A percentile compares a stretch with the other conserved stretches of the same genome.
These are phyloP conservation scores for Melanostoma mellinum DNA, from an alignment of 2,888 invertebrate species.

Conservation along the genomic window DNA sequence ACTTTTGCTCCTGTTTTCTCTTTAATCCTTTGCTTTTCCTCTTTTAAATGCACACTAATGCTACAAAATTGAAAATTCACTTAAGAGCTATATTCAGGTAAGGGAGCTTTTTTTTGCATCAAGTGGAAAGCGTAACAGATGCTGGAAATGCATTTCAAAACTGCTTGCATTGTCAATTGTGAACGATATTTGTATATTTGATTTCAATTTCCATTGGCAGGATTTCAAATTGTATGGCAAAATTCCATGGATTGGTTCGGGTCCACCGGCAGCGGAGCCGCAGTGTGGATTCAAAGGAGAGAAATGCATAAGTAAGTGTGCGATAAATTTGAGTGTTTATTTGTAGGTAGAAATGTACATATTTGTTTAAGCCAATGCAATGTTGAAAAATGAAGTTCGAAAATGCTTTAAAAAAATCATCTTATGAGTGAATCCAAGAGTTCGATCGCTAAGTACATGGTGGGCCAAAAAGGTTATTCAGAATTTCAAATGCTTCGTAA, in stretches of 20 bases:
- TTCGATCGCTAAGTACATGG: too few relatives aligned
- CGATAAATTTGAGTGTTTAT: background rate
- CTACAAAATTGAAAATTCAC: slow-evolving; percentile 55
- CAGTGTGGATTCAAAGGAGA: slow-evolving; percentile 95
- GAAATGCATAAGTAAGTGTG: slow-evolving; percentile 92
- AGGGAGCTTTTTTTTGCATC: slow-evolving; percentile 29
- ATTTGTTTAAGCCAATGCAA: background rate
- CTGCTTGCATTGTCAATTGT: background rate
- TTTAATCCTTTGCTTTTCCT: slow-evolving; percentile 35
- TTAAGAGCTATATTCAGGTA: slow-evolving; percentile 73
- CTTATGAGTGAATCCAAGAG: too few relatives aligned
- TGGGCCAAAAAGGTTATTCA: too few relatives aligned
- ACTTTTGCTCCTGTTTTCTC: background rate
- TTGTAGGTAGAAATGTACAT: background rate
- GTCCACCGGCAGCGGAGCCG: slow-evolving; percentile 92
- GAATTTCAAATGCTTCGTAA: too few relatives aligned
- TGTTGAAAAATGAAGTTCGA: too few relatives aligned
- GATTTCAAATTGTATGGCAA: slow-evolving; percentile 87
- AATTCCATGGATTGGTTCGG: slow-evolving; percentile 90
- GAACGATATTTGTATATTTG: slow-evolving; percentile 24
- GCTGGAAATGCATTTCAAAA: slow-evolving; percentile 12
- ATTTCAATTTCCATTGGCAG: slow-evolving; percentile 82
- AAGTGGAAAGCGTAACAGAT: background rate
- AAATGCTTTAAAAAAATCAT: too few relatives aligned
- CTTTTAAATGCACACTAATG: slow-evolving; percentile 42